A percentile compares a stretch with the other conserved stretches of the same genome.
Evolutionary conservation across 2,797 vertebrate species (phyloP).

Genomic region (Acanthurus leucopareius): DNA sequence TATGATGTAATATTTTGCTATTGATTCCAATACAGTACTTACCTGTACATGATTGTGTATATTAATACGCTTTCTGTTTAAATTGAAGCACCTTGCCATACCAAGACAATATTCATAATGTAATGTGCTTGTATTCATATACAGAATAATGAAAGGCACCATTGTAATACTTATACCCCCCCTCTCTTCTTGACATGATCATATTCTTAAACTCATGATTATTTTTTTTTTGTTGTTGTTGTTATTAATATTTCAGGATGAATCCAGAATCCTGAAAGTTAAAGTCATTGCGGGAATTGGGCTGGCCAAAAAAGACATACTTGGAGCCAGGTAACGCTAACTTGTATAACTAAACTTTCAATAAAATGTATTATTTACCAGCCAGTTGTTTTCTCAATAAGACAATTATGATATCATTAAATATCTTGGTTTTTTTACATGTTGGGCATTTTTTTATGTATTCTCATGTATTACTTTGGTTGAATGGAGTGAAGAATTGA

Average conservation of each 20-base stretch:
- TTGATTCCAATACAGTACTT: background rate
- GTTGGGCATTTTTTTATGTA: too few species aligned
- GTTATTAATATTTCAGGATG: constrained; percentile 84
- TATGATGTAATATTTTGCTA: background rate
- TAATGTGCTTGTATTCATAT: too few species aligned
- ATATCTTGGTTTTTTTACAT: too few species aligned
- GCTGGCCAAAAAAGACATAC: constrained; percentile 96
- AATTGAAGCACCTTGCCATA: too few species aligned
- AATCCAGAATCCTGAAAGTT: constrained; percentile 89
- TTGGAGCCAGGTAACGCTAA: constrained; percentile 92
- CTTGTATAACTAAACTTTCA: constrained; percentile 24
- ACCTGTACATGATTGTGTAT: background rate
- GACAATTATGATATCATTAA: too few species aligned
- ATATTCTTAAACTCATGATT: background rate
- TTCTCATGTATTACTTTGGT: too few species aligned
- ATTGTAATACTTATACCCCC: background rate
- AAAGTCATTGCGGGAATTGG: constrained; percentile 94
- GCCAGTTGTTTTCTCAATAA: too few species aligned
- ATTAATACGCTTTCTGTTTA: background rate
- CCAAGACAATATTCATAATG: background rate
- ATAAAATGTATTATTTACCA: too few species aligned
- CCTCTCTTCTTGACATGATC: background rate
- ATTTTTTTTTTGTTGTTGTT: background rate
- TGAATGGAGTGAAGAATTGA: too few species aligned
- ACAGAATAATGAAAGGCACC: too few species aligned